Percentiles rank a stretch among this genome's conserved stretches.
Conservation (phyloP, 2,888 invertebrate genomes). For the Drosophila setosimentum region DNA sequence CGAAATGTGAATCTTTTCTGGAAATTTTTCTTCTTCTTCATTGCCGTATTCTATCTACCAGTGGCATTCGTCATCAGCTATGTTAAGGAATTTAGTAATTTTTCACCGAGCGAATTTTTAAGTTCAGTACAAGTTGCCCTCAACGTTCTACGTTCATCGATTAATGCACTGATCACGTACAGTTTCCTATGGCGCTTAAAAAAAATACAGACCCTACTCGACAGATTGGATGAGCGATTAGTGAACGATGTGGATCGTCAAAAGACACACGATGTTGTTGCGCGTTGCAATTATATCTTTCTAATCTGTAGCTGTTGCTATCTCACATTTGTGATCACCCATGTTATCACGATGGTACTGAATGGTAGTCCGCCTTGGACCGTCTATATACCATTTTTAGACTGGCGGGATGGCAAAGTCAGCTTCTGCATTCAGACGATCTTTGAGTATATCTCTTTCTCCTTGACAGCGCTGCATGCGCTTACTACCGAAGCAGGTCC, state of each 20-base stretch:
- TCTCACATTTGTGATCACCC: constrained; percentile 20
- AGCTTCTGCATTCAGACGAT: constrained; percentile 53
- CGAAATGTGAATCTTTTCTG: constrained; percentile 57
- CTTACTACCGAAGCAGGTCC: constrained; percentile 56
- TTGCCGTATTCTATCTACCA: constrained; percentile 59
- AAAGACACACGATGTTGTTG: constrained; percentile 56
- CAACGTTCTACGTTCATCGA: constrained; percentile 52
- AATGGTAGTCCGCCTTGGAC: constrained; percentile 59
- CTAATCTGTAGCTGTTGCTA: constrained; percentile 52
- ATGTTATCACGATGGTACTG: constrained; percentile 40
- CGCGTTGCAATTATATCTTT: constrained; percentile 53
- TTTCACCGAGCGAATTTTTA: constrained; percentile 63
- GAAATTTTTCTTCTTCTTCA: constrained; percentile 38
- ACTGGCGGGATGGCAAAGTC: constrained; percentile 46
- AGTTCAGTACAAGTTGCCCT: constrained; percentile 60
- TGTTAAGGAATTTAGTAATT: constrained; percentile 48
- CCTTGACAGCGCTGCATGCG: constrained; percentile 53
- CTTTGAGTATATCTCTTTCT: constrained; percentile 46
- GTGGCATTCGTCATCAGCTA: constrained; percentile 62
- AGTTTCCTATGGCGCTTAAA: constrained; percentile 43
- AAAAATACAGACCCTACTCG: constrained; percentile 37
- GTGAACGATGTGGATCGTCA: constrained; percentile 33
- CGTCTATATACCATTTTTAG: constrained; percentile 60
- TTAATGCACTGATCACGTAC: constrained; percentile 52
- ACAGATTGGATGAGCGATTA: constrained; percentile 49